phyloP scores from a whole-genome alignment of 2,888 invertebrate species.

The Macrophya alboannulata region DNA sequence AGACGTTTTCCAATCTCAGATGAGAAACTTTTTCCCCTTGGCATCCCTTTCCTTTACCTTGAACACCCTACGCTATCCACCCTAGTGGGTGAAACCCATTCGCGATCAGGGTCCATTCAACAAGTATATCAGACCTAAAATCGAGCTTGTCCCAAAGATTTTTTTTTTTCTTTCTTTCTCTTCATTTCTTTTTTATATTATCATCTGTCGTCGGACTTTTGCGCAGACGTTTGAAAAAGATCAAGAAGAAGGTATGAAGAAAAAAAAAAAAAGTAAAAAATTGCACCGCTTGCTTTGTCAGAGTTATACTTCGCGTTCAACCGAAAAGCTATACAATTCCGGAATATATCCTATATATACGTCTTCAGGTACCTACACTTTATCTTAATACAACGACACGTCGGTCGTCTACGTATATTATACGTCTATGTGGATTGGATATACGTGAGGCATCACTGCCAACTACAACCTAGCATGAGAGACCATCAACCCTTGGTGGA shows the following conservation, averaged over 20 bases:
- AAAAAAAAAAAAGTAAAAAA: neutral
- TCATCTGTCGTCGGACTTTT: constrained; percentile 45
- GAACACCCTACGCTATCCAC: constrained; percentile 45
- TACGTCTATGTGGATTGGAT: neutral
- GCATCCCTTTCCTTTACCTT: constrained; percentile 51
- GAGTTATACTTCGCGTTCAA: constrained; percentile 26
- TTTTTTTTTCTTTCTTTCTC: constrained; percentile 10
- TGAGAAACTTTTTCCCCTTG: constrained; percentile 63
- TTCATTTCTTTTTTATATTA: neutral
- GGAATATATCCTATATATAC: constrained; percentile 24
- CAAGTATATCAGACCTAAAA: constrained; percentile 70
- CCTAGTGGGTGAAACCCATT: constrained; percentile 19
- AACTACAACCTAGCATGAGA: constrained; percentile 6
- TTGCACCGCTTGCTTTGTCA: constrained; percentile 29
- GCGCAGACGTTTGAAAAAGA: neutral
- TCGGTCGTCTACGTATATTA: neutral
- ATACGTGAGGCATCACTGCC: constrained; percentile 28
- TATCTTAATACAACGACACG: constrained; percentile 6
- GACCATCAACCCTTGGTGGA: constrained; percentile 26
- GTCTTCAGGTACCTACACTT: neutral
- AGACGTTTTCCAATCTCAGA: constrained; percentile 72
- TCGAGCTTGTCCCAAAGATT: constrained; percentile 66
- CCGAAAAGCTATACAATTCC: constrained; percentile 22
- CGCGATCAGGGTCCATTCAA: constrained; percentile 65
- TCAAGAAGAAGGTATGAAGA: neutral